Evolutionary conservation across 2,888 invertebrate genomes (phyloP), one percentile per base, ranked within the genome.

Genomic region (Dexiosoma caninum): DNA sequence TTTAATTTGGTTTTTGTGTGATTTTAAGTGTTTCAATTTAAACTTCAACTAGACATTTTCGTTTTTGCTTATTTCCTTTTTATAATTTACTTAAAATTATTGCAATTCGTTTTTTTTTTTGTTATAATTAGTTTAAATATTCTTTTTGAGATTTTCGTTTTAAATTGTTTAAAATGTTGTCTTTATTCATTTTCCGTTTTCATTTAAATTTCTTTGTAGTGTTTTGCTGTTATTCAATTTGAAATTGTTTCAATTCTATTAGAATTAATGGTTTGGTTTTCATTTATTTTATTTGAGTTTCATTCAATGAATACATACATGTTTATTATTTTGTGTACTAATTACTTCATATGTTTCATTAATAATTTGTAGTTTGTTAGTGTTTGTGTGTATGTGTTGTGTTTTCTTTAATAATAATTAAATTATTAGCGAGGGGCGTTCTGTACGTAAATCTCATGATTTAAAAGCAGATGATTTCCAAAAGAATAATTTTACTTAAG

Each of bases 31-130:
- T 78, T 79, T 71, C 72, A 80, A 83, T 78, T 84, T 79, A 82
- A 83, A 84, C 85, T 84, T 85, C 78, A 82, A 78, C 81, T 82
- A 78, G 78, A 78, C 70, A 75, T 82, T 81, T 82, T 80, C 30
- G 35, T 46, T 76, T 76, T 42, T 44, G 49, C 46, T 74, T 74
- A 42, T 51, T 42, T 64, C n/a, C 14, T 44, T 71, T 53, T 27
- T 62, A 55, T 67, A 59, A 44, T 46, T 78, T 64, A 81, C 81
- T 75, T 78, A 81, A 62, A 69, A 78, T 84, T 81, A 74, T 82
- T 83, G 72, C 78, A 82, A 83, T 81, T 83, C 81, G 70, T 60
- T 81, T 77, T 62, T 64, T 2, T 23, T 53, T 59, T n/a, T n/a
- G n/a, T n/a, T 57, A 49, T 78, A 60, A 53, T 67, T 69, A 67